phyloP scores from a whole-genome alignment of 2,113 vertebrate genomes.

The Lanius ludovicianus region DNA sequence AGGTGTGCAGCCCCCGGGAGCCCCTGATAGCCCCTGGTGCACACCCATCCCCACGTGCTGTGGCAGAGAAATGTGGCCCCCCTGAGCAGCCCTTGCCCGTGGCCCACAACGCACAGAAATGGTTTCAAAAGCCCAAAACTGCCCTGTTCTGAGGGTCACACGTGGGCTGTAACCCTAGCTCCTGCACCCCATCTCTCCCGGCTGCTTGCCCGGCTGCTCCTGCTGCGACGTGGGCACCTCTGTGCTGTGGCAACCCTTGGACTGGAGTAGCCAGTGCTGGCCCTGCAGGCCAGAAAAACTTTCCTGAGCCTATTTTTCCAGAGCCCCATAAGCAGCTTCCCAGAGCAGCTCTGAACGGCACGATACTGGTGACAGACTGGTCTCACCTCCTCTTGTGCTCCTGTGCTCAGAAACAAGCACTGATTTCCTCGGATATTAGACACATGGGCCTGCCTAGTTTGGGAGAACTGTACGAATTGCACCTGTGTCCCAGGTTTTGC shows the following conservation, averaged over 20 bases:
- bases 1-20: not conserved
- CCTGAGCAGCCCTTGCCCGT: not conserved
- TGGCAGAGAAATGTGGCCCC: not conserved
- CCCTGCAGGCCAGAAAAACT: not conserved
- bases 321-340: not conserved
- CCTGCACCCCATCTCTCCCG: not conserved
- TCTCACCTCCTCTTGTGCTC: not conserved
- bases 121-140: not conserved
- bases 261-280: not conserved
- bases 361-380: not conserved
- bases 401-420: not conserved
- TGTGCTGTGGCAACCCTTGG: not conserved
- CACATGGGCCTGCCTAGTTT: accelerated
- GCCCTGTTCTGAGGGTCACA: not conserved
- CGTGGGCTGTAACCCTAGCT: accelerated
- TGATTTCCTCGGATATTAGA: not conserved
- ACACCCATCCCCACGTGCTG: accelerated
- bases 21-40: too few species aligned
- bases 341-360: not conserved
- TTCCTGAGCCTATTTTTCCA: not conserved
- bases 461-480: not conserved
- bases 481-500: accelerated
- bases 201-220: not conserved
- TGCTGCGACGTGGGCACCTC: accelerated
- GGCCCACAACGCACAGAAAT: not conserved